A percentile compares a stretch with the other conserved stretches of the same genome.
These are phyloP conservation scores for Pissodes strobi DNA, from an alignment of 1,140 invertebrate species.

Conservation along the genomic window DNA sequence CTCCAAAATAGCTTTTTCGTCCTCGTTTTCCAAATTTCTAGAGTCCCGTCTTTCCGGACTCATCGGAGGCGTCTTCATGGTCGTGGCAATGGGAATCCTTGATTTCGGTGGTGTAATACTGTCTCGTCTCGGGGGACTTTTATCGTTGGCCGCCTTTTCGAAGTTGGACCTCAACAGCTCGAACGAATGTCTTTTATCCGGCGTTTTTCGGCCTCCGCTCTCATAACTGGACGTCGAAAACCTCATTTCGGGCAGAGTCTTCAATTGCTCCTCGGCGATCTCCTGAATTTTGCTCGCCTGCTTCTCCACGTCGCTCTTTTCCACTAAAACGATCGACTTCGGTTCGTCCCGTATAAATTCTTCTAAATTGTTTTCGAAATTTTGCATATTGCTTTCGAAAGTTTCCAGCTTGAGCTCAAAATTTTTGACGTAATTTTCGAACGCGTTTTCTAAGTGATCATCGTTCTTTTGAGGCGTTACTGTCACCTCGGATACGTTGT, in stretches of 20 bases:
- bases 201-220: conserved; percentile 53
- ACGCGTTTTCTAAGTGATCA: conserved; percentile 45
- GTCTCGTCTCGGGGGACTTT: conserved; percentile 33
- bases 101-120: conserved; percentile 31
- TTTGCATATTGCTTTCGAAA: conserved; percentile 45
- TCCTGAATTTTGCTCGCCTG: conserved; percentile 52
- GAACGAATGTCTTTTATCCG: conserved; percentile 58
- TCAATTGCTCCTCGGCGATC: conserved; percentile 51
- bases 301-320: conserved; percentile 47
- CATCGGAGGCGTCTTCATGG: conserved; percentile 51
- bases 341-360: conserved; percentile 33
- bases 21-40: conserved; percentile 46
- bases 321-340: conserved; percentile 33
- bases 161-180: conserved; percentile 57
- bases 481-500: conserved; percentile 46
- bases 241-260: conserved; percentile 59
- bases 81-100: conserved; percentile 46
- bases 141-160: conserved; percentile 52
- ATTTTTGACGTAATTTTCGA: conserved; percentile 51
- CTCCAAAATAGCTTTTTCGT: conserved; percentile 51
- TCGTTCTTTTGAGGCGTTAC: conserved; percentile 11
- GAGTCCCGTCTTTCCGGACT: conserved; percentile 53
- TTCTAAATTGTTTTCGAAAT: conserved; percentile 41
- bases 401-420: conserved; percentile 45
- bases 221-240: conserved; percentile 65